Percentiles rank a stretch among this genome's conserved stretches.
phyloP scores from a whole-genome alignment of 2,888 invertebrate species.

The Caenorhabditis zanzibari region DNA sequence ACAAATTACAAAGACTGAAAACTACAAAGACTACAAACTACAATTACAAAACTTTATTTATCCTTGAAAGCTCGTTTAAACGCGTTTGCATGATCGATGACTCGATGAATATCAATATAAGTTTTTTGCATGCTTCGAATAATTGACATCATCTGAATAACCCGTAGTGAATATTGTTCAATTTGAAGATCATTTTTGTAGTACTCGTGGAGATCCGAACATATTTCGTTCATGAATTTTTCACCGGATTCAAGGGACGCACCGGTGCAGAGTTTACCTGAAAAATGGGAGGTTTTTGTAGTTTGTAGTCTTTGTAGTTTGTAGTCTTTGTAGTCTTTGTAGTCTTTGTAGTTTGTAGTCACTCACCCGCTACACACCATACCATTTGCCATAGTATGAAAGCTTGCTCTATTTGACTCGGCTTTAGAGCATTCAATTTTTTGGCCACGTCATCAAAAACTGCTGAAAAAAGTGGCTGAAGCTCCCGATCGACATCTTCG shows the following conservation, averaged over 20 bases:
- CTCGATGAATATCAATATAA: conserved; percentile 36
- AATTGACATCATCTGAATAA: conserved; percentile 37
- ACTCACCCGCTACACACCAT: conserved; percentile 42
- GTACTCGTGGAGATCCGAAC: conserved; percentile 27
- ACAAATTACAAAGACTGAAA: neutral
- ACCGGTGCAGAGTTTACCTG: conserved; percentile 22
- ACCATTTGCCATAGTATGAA: conserved; percentile 47
- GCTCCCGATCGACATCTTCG: conserved; percentile 1
- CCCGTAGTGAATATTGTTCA: conserved; percentile 19
- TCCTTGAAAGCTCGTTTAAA: neutral
- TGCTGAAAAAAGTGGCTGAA: conserved; percentile 11
- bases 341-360: no score
- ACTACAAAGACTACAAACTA: no score
- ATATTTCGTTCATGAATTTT: neutral
- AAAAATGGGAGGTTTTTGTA: neutral
- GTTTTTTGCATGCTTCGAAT: conserved; percentile 30
- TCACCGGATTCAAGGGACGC: neutral
- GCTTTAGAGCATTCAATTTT: conserved; percentile 10
- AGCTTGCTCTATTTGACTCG: conserved; percentile 9
- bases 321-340: no score
- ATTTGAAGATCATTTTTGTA: conserved; percentile 17
- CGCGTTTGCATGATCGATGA: conserved; percentile 22
- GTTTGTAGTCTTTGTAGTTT: no score
- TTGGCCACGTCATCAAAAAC: conserved; percentile 38
- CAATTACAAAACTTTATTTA: conserved; percentile 1